Evolutionary conservation across 2,888 invertebrate genomes (phyloP).

Genomic region (Lepidochrysops patricia): DNA sequence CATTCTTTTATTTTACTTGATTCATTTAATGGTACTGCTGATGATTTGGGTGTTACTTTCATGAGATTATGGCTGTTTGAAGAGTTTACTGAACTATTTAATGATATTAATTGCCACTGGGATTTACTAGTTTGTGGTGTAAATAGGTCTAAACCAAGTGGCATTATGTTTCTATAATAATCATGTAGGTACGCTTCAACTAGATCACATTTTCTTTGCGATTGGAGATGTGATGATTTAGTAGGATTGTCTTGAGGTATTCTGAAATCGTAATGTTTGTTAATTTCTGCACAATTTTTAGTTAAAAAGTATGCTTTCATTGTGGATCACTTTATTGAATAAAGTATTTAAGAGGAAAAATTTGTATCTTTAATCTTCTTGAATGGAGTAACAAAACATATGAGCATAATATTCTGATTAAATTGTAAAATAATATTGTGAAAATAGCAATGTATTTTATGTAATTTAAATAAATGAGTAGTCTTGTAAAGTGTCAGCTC

Average conservation of each 20-base stretch:
- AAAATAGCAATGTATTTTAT: too few relatives aligned
- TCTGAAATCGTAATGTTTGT: slow-evolving; percentile 30
- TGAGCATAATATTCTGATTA: too few relatives aligned
- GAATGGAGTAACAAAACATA: too few relatives aligned
- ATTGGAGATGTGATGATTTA: slow-evolving; percentile 32
- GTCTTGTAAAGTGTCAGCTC: too few relatives aligned
- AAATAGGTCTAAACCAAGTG: slow-evolving; percentile 39
- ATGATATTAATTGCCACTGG: slow-evolving; percentile 26
- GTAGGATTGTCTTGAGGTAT: slow-evolving; percentile 38
- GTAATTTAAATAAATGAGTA: too few relatives aligned
- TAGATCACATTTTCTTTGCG: slow-evolving; percentile 40
- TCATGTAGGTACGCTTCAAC: slow-evolving; percentile 51
- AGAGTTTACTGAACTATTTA: slow-evolving; percentile 20
- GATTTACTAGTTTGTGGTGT: slow-evolving; percentile 46
- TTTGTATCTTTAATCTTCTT: too few relatives aligned
- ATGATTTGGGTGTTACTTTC: neutral
- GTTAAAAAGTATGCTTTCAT: neutral
- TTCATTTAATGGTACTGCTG: neutral
- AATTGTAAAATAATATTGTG: too few relatives aligned
- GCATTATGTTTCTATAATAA: slow-evolving; percentile 44
- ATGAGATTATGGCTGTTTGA: slow-evolving; percentile 19
- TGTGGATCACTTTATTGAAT: too few relatives aligned
- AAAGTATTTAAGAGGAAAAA: too few relatives aligned
- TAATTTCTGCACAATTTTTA: neutral
- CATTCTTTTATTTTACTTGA: neutral